Conservation (phyloP, 2,888 invertebrate genomes). For the Drosophila trichaetosa region DNA sequence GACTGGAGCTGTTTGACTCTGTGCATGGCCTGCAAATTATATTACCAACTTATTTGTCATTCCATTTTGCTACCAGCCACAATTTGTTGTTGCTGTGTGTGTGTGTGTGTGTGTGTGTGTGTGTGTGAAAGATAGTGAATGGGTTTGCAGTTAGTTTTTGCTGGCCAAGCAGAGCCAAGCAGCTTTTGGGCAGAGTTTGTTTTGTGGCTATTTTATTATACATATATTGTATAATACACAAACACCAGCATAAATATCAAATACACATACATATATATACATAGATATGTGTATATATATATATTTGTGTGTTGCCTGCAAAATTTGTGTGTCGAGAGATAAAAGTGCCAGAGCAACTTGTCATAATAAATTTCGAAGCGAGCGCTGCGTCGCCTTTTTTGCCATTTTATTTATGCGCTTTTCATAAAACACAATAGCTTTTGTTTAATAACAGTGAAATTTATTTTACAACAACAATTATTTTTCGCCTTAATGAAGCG, state of each 20-base stretch:
- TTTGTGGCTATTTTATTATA: conserved; percentile 72
- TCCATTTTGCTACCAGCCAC: conserved; percentile 30
- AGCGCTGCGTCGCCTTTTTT: conserved; percentile 71
- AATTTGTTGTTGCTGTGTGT: conserved; percentile 27
- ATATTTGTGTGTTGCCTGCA: conserved; percentile 45
- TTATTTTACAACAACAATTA: conserved; percentile 54
- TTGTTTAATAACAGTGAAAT: conserved; percentile 76
- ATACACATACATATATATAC: conserved; percentile 35
- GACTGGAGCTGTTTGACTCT: conserved; percentile 2
- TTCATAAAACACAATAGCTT: conserved; percentile 80
- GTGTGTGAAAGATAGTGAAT: conserved; percentile 28
- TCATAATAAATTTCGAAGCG: conserved; percentile 82
- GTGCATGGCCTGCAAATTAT: conserved; percentile 49
- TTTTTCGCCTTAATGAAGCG: conserved; percentile 65
- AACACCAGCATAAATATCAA: conserved; percentile 64
- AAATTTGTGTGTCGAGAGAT: conserved; percentile 82
- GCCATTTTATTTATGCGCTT: conserved; percentile 77
- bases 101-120: conserved; percentile 24
- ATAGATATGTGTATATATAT: conserved; percentile 25
- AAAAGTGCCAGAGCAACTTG: conserved; percentile 84
- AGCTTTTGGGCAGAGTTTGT: conserved; percentile 70
- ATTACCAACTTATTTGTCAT: conserved; percentile 57
- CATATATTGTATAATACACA: conserved; percentile 62
- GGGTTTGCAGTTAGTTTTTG: conserved; percentile 61
- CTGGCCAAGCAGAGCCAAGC: conserved; percentile 42